Evolutionary conservation across 2,797 vertebrate species (phyloP), one percentile per base, ranked within the genome.

Genomic region (Sebastiscus tertius): DNA sequence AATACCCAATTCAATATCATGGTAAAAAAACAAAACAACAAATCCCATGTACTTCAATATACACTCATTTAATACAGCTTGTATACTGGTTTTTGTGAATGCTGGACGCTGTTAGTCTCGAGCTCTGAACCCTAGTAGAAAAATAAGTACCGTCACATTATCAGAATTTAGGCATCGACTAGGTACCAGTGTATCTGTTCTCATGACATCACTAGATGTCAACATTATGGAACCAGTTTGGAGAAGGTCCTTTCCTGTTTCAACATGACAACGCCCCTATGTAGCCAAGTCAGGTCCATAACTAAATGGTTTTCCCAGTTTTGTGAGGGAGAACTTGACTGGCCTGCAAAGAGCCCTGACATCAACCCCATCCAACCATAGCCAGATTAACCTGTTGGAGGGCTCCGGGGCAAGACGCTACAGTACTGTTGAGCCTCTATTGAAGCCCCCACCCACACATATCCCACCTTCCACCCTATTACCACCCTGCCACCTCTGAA

Each of bases 201-300:
- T 52, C 20, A 52, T 52, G 20, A n/a, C 49, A n/a, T 52, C 49
- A 52, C 49, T 52, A 18, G 0, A 2, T 46, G 42, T 16, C 42
- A 46, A 18, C 42, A 0, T 46, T 46, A 3, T 46, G 16, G 1
- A 18, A 46, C 42, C 42, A 18, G 42, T 46, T 46, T 46, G 42
- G 42, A 46, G 16, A 46, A 46, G 1, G 42, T 52, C 49, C 18
- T 49, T 20, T 49, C 46, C 20, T 52, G 49, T 10, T 52, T 52
- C 49, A 52, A 20, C 18, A 52, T 52, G 49, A 52, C 18, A 0
- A n/a, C 1, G 3, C 16, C 42, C 42, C 42, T 0, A 1, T 46
- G 16, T 46, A 46, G 24, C 7, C 42, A 46, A 8, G 16, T 20
- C 42, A 46, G 16, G 42, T 46, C 16, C 42, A 18, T 46, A 46